A percentile compares a stretch with the other conserved stretches of the same genome.
These are phyloP conservation scores for Platycheirus albimanus DNA, from an alignment of 2,888 invertebrate genomes.

Conservation along the genomic window DNA sequence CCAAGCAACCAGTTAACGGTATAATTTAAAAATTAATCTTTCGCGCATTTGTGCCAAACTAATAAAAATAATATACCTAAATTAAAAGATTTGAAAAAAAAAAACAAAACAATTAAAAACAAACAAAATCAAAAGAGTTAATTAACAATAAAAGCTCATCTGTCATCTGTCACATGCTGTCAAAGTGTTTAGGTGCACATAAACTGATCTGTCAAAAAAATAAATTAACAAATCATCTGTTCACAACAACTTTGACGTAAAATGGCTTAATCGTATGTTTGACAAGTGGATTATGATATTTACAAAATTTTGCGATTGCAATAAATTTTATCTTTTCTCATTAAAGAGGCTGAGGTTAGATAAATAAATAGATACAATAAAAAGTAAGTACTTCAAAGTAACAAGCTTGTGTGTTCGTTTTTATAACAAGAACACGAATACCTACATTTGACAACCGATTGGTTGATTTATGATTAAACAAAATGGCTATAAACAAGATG, in stretches of 20 bases:
- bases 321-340: background rate
- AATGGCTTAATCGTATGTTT: background rate
- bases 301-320: background rate
- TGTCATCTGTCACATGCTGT: too few species aligned
- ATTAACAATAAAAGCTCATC: too few species aligned
- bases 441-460: constrained; percentile 20
- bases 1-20: constrained; percentile 19
- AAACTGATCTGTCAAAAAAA: constrained; percentile 25
- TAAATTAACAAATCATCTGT: background rate
- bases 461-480: constrained; percentile 5
- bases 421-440: background rate
- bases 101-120: constrained; percentile 13
- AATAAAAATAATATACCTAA: too few species aligned
- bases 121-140: constrained; percentile 3
- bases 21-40: constrained; percentile 23
- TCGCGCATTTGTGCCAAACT: constrained; percentile 8
- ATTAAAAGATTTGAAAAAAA: background rate
- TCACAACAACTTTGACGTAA: background rate
- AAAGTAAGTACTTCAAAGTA: too few species aligned
- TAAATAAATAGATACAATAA: constrained; percentile 13
- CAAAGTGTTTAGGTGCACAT: too few species aligned
- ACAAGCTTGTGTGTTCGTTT: background rate
- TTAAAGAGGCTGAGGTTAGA: background rate
- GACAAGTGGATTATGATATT: background rate
- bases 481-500: constrained; percentile 29